phyloP scores from a whole-genome alignment of 2,797 vertebrate species.

The Hylomyscus alleni region DNA sequence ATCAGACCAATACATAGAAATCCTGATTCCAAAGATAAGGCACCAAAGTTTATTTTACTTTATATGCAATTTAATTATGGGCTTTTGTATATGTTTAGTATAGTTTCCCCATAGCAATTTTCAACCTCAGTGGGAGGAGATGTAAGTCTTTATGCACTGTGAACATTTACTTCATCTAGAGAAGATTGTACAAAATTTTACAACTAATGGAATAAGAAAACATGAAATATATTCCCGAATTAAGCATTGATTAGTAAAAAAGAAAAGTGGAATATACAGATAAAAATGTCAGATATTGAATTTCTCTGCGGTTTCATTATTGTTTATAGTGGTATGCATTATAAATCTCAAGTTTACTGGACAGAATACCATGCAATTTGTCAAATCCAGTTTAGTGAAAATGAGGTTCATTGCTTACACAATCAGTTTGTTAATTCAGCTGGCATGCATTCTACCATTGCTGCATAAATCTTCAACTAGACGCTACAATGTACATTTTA shows the following conservation, averaged over 20 bases:
- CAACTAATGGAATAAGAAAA: constrained; percentile 71
- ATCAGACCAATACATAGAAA: constrained; percentile 66
- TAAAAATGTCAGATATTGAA: constrained; percentile 69
- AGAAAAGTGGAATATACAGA: constrained; percentile 50
- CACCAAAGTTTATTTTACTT: constrained; percentile 75
- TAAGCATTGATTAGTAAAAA: constrained; percentile 65
- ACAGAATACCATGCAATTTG: constrained; percentile 70
- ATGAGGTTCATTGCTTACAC: constrained; percentile 56
- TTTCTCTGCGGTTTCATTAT: constrained; percentile 74
- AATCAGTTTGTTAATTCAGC: constrained; percentile 76
- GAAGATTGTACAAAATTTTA: constrained; percentile 59
- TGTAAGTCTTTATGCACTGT: not conserved
- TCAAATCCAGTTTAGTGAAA: constrained; percentile 76
- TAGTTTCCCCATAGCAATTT: constrained; percentile 71
- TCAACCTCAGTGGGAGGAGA: constrained; percentile 59
- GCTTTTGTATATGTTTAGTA: constrained; percentile 67
- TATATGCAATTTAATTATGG: constrained; percentile 74
- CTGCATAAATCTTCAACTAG: constrained; percentile 67
- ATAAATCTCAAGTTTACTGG: constrained; percentile 76
- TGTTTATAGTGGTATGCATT: constrained; percentile 72
- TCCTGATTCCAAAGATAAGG: constrained; percentile 68
- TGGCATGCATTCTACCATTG: constrained; percentile 58
- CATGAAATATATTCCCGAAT: constrained; percentile 67
- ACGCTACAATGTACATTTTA: constrained; percentile 64
- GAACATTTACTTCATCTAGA: constrained; percentile 48